Evolutionary conservation across 2,888 invertebrate species (phyloP), one percentile per base, ranked within the genome.

Genomic region (Pseudoips prasinana): DNA sequence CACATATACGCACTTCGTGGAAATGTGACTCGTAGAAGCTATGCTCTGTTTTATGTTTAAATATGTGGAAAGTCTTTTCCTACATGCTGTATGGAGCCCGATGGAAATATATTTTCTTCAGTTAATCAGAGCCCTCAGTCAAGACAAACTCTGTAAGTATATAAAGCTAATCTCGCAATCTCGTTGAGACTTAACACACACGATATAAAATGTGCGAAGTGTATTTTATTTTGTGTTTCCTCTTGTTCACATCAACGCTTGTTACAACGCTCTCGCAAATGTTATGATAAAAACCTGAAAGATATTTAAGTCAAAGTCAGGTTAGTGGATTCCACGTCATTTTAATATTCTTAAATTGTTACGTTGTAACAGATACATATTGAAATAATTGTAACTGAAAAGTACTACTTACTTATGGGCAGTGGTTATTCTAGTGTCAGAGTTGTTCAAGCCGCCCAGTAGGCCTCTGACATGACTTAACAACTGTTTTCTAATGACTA

Each of bases 1-100:
- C 78, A 66, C 82, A 76, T 65, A 58, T 58, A 57, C 64, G 59
- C 64, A 69, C 75, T 76, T 70, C 66, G 73, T 61, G 72, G 70
- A 72, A 79, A 77, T 77, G 73, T 75, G 73, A 65, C 63, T 55
- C 53, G 47, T 41, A 53, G 55, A 55, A 51, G 53, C 53, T 48
- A 54, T 50, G 48, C 55, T 54, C 51, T 58, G 36, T 55, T 49
- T 48, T 46, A 49, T 46, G 47, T 44, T 47, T 5, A 3, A 14
- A 14, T 5, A 14, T 5, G 14, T 3, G 4, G 2, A 22, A 7
- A 25, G 25, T 27, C 25, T 33, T 17, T n/a, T n/a, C n/a, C n/a
- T n/a, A n/a, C n/a, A n/a, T n/a, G n/a, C n/a, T n/a, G n/a, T 11
- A 10, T 4, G 20, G n/a, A 7, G 8, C 8, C 7, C 24, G 14